Evolutionary conservation across 2,113 vertebrate genomes (phyloP).

Genomic region (Pithys albifrons): DNA sequence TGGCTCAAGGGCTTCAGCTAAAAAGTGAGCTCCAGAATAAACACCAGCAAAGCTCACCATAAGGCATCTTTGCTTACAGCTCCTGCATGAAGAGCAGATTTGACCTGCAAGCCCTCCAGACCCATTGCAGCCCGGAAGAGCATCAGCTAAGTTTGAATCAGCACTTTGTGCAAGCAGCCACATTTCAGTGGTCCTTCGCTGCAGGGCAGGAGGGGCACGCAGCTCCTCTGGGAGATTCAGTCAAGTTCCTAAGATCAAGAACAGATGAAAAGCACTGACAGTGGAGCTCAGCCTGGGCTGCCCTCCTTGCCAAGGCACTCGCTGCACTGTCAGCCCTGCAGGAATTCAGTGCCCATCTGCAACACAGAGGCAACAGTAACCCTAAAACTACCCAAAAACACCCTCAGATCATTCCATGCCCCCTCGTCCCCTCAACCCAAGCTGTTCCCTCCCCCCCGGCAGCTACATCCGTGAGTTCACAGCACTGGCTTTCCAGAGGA

Average conservation of each 20-base stretch:
- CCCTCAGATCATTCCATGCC: neutral
- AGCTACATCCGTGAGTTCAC: neutral
- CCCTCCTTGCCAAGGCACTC: fast-evolving
- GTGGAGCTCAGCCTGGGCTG: neutral
- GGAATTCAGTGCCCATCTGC: neutral
- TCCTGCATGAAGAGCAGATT: neutral
- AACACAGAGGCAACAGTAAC: neutral
- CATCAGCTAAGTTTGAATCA: neutral
- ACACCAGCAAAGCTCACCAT: neutral
- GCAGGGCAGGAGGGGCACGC: neutral
- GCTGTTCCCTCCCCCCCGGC: neutral
- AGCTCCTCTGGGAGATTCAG: neutral
- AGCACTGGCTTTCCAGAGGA: neutral
- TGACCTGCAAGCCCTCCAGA: neutral
- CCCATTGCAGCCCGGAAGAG: fast-evolving
- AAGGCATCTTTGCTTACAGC: neutral
- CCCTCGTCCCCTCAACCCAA: fast-evolving
- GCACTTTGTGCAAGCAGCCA: neutral
- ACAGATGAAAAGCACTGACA: neutral
- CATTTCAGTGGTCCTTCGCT: neutral
- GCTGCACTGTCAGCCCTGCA: fast-evolving
- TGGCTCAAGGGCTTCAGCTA: neutral
- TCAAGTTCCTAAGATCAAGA: neutral
- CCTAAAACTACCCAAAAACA: neutral
- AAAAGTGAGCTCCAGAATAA: neutral